Base-by-base conservation (phyloP, 2,113 vertebrate species). In the Telmatochromis sp. region DNA sequence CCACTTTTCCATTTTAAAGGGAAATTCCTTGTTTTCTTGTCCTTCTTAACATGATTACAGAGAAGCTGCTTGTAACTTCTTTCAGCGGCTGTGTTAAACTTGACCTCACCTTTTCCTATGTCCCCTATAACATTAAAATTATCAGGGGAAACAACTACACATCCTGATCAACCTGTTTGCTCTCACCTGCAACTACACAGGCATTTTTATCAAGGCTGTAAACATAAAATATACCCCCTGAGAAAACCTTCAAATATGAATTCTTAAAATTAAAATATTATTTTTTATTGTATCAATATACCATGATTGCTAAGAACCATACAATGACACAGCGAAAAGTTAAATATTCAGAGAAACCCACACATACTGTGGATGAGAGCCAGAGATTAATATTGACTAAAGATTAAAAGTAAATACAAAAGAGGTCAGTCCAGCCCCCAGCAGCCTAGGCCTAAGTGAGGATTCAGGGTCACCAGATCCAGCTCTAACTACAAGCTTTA, bases 111-210 rank as follows among this genome's bases (percentile, higher is more conserved):
- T 31, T 26, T 49, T 49, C 1, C 49, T 28, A 63, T 40, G 31
- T 17, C 12, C 13, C 14, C 23, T 49, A 28, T 2, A 55, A 37
- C 85, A 23, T 53, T 81, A 53, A 63, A 89, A 80, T 42, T 53
- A 28, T 47, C 19, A 11, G 55, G 7, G 23, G 33, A 80, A 83
- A 12, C n/a, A 83, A 4, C 33, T 23, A 57, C n/a, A 19, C 11
- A 79, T 80, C 73, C 93, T 97, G 96, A 94, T 85, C 8, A 73
- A 73, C 37, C 89, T 96, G 68, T 75, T 17, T 75, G 15, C 9
- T 28, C 40, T 75, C 68, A 19, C 23, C 49, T 31, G 80, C 15
- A 19, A 28, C 54, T 81, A 42, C 9, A 79, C 75, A 70, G 82
- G 35, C 19, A 51, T 60, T 85, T 65, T 65, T 85, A 31, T 13